Percentiles rank a stretch among this genome's conserved stretches.
Evolutionary conservation across 1,140 invertebrate species (phyloP).

Genomic region (Drosophila sucinea): DNA sequence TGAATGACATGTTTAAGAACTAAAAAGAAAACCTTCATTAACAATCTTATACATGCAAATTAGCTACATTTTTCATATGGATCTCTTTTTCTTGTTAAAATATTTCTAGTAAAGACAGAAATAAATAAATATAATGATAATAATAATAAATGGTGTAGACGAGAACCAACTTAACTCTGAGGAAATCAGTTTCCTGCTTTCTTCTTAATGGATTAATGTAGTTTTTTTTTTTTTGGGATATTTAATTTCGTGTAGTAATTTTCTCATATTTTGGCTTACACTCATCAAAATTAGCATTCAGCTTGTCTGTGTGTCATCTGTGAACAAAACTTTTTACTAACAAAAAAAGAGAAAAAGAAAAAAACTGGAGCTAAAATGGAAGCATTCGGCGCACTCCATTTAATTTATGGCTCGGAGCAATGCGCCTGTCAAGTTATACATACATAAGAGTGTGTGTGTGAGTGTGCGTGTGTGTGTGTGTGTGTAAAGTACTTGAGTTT

Average conservation of each 20-base stretch:
- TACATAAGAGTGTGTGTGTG: conserved; percentile 11
- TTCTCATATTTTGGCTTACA: conserved; percentile 1
- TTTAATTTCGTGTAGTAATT: no score
- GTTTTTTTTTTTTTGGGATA: no score
- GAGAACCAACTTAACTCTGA: neutral
- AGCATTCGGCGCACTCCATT: conserved; percentile 46
- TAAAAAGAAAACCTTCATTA: no score
- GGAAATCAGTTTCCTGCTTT: neutral
- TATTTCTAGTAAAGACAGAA: no score
- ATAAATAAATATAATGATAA: no score
- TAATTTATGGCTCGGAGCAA: conserved; percentile 70
- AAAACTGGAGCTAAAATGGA: conserved; percentile 4
- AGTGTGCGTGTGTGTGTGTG: conserved; percentile 20
- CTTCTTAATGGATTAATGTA: neutral
- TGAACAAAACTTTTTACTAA: conserved; percentile 7
- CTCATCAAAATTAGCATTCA: conserved; percentile 18
- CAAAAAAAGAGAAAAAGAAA: conserved; percentile 28
- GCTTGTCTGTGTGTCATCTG: neutral
- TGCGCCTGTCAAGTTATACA: conserved; percentile 50
- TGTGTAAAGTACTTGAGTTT: conserved; percentile 41
- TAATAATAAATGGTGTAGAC: neutral
- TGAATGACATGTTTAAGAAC: no score
- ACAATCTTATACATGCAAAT: no score
- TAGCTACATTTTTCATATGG: no score
- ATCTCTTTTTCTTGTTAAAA: no score